Evolutionary conservation across 23 tunicate genomes (phyloP), one percentile per base, ranked within the genome.

Genomic region (Diplosoma virens): DNA sequence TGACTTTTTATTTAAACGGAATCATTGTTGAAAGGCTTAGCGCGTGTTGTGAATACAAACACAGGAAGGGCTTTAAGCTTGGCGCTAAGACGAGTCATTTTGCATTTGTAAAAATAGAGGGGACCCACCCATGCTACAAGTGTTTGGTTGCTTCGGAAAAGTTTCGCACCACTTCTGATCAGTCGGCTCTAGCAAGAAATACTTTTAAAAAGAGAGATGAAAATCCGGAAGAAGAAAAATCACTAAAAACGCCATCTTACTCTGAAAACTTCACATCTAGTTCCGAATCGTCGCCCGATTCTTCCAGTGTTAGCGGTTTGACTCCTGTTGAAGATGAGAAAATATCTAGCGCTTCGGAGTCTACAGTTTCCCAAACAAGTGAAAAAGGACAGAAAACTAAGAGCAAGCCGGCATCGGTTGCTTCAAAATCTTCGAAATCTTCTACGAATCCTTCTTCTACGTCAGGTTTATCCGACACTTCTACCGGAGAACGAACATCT

Each of bases 41-140:
- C 35, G 71, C 95, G 3, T 95, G 99, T 37, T 95, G 99, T 88
- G 99, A 95, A 59, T 95, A 88, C 59, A 84, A 90, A 69, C 95
- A 84, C 84, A 95, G 78, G 54, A 63, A 34, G 7, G 93, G 93
- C 0, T 63, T 59, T 60, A 88, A 88, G 83, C 80, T 95, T 0
- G 99, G 99, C 0, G 71, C 88, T 21, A 87, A 82, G 60, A 58
- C 93, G 47, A 86, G 91, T 36, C 86, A 88, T 53, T 95, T 95
- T 77, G 87, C 80, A 3, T 81, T 90, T 35, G 76, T 95, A 33
- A 85, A 79, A 48, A 67, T 84, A 20, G 67, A 76, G 30, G 99
- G 99, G 11, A 89, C 85, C n/a, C 91, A 91, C 55, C 96, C 99
- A 29, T 95, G 99, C 75, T 95, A 59, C 75, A 67, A 70, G 47